phyloP scores from a whole-genome alignment of 2,888 invertebrate genomes.

The Bimastos eiseni region DNA sequence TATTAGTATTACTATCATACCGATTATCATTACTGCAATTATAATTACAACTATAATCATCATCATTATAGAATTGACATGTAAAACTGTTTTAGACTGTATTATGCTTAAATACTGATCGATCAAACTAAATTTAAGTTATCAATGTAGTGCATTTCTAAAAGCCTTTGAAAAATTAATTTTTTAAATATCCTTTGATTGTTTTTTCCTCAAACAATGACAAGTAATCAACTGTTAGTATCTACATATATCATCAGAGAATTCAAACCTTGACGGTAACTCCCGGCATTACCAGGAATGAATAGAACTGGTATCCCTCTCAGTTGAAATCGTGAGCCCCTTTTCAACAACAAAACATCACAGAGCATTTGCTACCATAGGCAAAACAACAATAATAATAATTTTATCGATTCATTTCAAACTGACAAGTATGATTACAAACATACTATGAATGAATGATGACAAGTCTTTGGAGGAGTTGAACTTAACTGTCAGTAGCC shows the following conservation, averaged over 20 bases:
- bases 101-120: too few relatives aligned
- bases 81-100: too few relatives aligned
- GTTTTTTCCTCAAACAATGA: background rate
- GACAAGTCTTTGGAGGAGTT: too few relatives aligned
- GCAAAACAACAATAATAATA: background rate
- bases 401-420: too few relatives aligned
- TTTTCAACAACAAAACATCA: conserved; percentile 44
- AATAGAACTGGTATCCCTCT: conserved; percentile 88
- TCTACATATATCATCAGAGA: background rate
- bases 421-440: too few relatives aligned
- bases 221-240: background rate
- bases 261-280: conserved; percentile 77
- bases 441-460: too few relatives aligned
- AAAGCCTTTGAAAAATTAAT: background rate
- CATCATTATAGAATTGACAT: too few relatives aligned
- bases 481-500: too few relatives aligned
- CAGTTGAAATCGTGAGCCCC: conserved; percentile 30
- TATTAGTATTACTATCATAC: too few relatives aligned
- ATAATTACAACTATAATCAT: too few relatives aligned
- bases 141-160: background rate
- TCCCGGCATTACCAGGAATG: conserved; percentile 92
- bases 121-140: too few relatives aligned
- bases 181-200: background rate
- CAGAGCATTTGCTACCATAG: background rate
- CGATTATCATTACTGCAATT: too few relatives aligned